phyloP scores from a whole-genome alignment of 1,140 invertebrate genomes.

The Drosophila kepulauana region DNA sequence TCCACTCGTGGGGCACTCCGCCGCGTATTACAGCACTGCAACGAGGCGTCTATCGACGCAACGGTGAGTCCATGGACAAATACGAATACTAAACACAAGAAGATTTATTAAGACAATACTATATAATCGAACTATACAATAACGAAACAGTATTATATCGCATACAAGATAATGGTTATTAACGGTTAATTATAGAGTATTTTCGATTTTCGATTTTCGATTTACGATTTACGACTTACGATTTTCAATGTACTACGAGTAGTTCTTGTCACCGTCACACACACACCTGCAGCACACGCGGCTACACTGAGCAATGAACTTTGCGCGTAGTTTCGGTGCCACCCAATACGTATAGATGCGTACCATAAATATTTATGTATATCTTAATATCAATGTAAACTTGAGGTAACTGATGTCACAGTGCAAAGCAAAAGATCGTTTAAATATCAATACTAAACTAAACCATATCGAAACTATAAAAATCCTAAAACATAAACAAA shows the following conservation, averaged over 20 bases:
- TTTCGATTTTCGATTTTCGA: constrained; percentile 41
- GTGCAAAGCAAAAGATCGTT: constrained; percentile 63
- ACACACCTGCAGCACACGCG: constrained; percentile 55
- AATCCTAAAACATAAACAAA: neutral
- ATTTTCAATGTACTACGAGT: constrained; percentile 33
- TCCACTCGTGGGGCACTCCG: constrained; percentile 81
- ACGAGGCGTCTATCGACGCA: constrained; percentile 77
- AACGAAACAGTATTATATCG: constrained; percentile 43
- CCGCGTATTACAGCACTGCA: constrained; percentile 84
- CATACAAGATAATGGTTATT: constrained; percentile 34
- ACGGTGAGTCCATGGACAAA: constrained; percentile 67
- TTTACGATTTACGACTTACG: constrained; percentile 9
- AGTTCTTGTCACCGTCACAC: constrained; percentile 49
- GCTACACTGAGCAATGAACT: constrained; percentile 46
- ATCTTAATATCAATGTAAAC: constrained; percentile 48
- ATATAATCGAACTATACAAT: constrained; percentile 47
- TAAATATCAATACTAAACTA: constrained; percentile 60
- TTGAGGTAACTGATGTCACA: constrained; percentile 74
- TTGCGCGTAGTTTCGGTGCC: constrained; percentile 51
- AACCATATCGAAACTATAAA: constrained; percentile 58
- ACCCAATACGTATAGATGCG: constrained; percentile 37
- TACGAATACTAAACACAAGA: constrained; percentile 69
- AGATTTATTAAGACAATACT: constrained; percentile 53
- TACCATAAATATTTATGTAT: constrained; percentile 43
- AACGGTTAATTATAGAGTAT: constrained; percentile 40